These are phyloP conservation scores for Watsonalla binaria DNA, from an alignment of 2,888 invertebrate species.

Conservation along the genomic window DNA sequence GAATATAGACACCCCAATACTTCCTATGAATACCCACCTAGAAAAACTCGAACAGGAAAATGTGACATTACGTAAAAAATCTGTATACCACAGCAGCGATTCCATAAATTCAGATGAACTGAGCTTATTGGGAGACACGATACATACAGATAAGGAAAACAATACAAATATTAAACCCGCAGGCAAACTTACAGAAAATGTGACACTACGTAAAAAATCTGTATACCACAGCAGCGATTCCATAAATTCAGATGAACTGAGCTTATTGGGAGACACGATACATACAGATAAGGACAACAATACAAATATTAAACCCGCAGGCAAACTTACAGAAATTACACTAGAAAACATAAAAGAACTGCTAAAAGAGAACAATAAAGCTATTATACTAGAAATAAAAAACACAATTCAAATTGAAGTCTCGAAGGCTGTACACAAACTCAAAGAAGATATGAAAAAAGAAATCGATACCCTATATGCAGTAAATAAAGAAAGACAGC, in stretches of 20 bases:
- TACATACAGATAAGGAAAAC: background rate
- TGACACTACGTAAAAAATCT: background rate
- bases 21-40: too few relatives aligned
- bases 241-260: background rate
- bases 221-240: background rate
- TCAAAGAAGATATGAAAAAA: background rate
- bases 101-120: background rate
- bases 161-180: background rate
- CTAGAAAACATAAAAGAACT: background rate
- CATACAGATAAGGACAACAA: background rate
- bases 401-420: background rate
- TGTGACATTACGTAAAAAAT: background rate
- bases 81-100: background rate
- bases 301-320: background rate
- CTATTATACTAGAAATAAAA: background rate
- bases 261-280: background rate
- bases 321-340: background rate
- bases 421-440: background rate
- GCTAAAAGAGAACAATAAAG: background rate
- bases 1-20: constrained; percentile 1
- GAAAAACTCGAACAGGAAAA: too few relatives aligned
- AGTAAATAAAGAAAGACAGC: background rate
- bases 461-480: background rate
- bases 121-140: background rate
- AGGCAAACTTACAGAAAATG: background rate